Conservation (phyloP, 2,888 invertebrate species). For the Diplazon laetatorius region DNA sequence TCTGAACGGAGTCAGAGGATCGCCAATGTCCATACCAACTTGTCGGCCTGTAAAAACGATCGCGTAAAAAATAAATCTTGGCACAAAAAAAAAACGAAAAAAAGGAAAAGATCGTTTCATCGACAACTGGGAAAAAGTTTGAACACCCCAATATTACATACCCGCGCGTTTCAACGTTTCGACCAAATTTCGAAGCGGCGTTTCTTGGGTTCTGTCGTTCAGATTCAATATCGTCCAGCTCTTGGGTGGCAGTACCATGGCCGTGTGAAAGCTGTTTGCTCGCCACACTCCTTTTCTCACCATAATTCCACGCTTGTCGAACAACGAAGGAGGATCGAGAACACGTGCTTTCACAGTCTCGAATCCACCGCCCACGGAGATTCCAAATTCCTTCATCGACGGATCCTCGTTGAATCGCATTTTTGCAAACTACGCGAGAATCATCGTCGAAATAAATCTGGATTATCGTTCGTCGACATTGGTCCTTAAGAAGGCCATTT, state of each 20-base stretch:
- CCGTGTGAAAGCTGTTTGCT: conserved; percentile 77
- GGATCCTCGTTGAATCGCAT: conserved; percentile 82
- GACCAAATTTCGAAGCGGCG: conserved; percentile 71
- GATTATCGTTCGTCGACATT: too few species aligned
- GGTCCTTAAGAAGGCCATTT: too few species aligned
- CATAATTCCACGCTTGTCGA: conserved; percentile 83
- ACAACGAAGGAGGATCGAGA: conserved; percentile 89
- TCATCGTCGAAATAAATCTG: conserved; percentile 30
- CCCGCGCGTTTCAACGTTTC: conserved; percentile 67
- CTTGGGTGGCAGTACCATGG: conserved; percentile 65
- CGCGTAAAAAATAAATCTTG: neutral
- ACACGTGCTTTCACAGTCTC: conserved; percentile 91
- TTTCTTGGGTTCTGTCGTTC: conserved; percentile 70
- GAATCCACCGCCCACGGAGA: conserved; percentile 90
- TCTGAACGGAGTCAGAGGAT: conserved; percentile 68
- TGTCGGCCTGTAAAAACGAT: conserved; percentile 51
- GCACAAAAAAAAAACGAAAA: neutral
- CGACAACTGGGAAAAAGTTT: conserved; percentile 20
- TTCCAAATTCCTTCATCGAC: conserved; percentile 91
- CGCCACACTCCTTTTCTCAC: conserved; percentile 83
- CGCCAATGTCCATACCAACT: conserved; percentile 75
- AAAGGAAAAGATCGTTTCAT: neutral
- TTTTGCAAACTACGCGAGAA: conserved; percentile 67
- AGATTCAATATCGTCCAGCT: conserved; percentile 84
- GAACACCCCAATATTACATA: conserved; percentile 66